Base-by-base conservation (phyloP, 2,888 invertebrate species). In the Synergus japonicus region DNA sequence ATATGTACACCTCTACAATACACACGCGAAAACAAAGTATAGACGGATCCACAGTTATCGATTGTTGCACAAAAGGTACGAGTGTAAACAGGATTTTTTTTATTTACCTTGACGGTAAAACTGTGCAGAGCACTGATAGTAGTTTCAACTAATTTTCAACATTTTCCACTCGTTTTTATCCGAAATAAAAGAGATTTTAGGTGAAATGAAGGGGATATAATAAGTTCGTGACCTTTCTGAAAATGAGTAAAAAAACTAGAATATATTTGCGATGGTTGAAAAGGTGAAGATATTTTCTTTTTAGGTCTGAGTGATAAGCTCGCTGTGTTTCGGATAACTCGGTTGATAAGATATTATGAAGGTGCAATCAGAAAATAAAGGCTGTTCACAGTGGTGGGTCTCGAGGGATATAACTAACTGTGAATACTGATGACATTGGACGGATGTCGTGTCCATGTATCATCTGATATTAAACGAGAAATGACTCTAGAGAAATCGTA, bases 401-500 rank as follows among this genome's bases (percentile, higher is more conserved):
- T 69, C 46, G 22, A 18, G 69, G 46, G 46, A 46, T 69, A 69
- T 49, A 69, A 69, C 69, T 69, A 46, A 49, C 69, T 69, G 69
- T 69, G 69, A 69, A 69, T 69, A 69, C 69, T 69, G 69, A 69
- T 69, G 69, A 69, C 46, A 69, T 69, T 69, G 46, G 46, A 69
- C 22, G 29, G 49, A 69, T 69, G 22, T 69, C 69, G 69, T 69
- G 69, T 69, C 69, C 13, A 15, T 46, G 69, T 69, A 69, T 69
- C 69, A 69, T 69, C 49, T 49, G 69, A 69, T 69, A 69, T 69
- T 69, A 69, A 69, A 46, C 69, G 22, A 46, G 69, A 46, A 69
- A 69, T 69, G 69, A 69, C 69, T 69, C 29, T 15, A 49, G 69
- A 69, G 69, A 69, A 69, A 69, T 69, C 46, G 69, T 46, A 69